Base-by-base conservation (phyloP, 2,797 vertebrate genomes). In the Trachops cirrhosus region DNA sequence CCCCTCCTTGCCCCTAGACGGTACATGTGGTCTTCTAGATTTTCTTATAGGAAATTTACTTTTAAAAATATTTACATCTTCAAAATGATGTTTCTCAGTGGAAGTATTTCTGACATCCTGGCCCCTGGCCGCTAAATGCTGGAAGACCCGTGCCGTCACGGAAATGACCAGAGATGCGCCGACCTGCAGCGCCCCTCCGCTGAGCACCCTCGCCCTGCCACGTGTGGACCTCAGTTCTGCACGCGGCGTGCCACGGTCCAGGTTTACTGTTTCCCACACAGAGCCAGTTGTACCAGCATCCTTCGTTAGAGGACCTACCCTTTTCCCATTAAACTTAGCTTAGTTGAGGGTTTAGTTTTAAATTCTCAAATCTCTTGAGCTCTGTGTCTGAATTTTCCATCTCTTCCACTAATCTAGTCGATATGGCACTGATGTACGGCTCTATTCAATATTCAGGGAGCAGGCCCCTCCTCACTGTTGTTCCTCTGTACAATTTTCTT, bases 311-410 rank as follows among this genome's bases (percentile, higher is more conserved):
- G 59, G 86, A 89, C 15, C 74, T 86, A 84, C 50, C 52, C 15
- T 80, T 62, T 80, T 26, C 67, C 75, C 46, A 78, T 46, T 86
- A 85, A 68, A 39, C 5, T 93, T 85, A 41, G 37, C 44, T 24
- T 73, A 50, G 22, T 37, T 92, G 80, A 86, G 29, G 3, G 5
- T 41, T 77, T 93, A 74, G 57, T 71, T 91, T 96, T 84, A 78
- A 91, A 90, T 92, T 91, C 71, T 94, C 50, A 79, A 79, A 64
- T 95, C 82, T 32, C 46, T 11, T 93, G 46, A n/a, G 34, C 26
- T 41, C 75, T 78, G 67, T 78, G 77, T 89, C 57, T 54, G 48
- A 18, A 71, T 54, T 67, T 24, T 71, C 37, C 50, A 39, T 39
- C 50, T 78, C 26, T 39, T 54, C 39, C 22, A n/a, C 11, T 59